phyloP scores from a whole-genome alignment of 2,888 invertebrate genomes.

The Amblyteles armatorius region DNA sequence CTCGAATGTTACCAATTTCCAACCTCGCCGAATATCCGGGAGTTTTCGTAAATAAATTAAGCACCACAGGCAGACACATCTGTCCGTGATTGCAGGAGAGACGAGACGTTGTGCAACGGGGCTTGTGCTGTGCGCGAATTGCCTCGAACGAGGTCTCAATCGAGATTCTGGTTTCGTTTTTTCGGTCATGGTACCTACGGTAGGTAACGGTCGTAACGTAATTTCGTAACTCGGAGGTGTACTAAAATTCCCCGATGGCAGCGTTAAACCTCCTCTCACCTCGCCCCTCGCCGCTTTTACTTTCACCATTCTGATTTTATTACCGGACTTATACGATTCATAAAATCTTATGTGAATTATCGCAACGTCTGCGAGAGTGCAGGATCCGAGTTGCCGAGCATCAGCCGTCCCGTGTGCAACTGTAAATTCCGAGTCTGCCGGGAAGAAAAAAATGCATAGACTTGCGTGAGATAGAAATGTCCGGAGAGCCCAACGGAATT shows the following conservation, averaged over 20 bases:
- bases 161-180: conserved; percentile 32
- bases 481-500: conserved; percentile 12
- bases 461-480: not conserved
- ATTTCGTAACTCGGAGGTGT: conserved; percentile 45
- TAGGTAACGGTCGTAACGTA: conserved; percentile 24
- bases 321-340: conserved; percentile 66
- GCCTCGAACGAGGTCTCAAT: conserved; percentile 57
- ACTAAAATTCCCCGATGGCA: conserved; percentile 46
- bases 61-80: conserved; percentile 48
- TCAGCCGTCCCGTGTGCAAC: conserved; percentile 41
- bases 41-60: conserved; percentile 32
- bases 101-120: conserved; percentile 34
- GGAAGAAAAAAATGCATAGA: not conserved
- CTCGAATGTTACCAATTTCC: conserved; percentile 37
- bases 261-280: conserved; percentile 49
- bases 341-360: conserved; percentile 65
- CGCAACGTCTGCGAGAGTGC: conserved; percentile 25
- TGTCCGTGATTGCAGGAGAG: conserved; percentile 59
- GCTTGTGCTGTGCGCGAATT: not conserved
- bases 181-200: not conserved
- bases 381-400: conserved; percentile 19
- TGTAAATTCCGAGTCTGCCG: conserved; percentile 32
- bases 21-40: conserved; percentile 10
- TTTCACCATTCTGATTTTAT: conserved; percentile 64
- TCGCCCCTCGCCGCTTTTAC: conserved; percentile 20